Conservation (phyloP, 2,888 invertebrate species). For the Amphipoea lucens region DNA sequence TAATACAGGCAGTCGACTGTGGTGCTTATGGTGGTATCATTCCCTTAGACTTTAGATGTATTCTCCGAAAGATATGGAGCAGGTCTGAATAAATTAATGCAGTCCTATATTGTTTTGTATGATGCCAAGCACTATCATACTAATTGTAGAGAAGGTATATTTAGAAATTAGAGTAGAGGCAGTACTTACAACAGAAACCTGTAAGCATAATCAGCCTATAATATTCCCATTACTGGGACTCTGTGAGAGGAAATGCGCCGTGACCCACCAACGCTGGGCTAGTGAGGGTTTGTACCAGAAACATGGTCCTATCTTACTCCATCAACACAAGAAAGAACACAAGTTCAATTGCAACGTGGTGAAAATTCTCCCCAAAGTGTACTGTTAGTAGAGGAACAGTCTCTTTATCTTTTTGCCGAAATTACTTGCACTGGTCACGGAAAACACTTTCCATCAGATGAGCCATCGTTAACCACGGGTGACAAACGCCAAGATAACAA, state of each 20-base stretch:
- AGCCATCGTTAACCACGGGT: background rate
- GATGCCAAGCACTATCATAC: background rate
- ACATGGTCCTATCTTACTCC: background rate
- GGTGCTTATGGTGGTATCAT: conserved; percentile 34
- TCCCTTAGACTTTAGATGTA: background rate
- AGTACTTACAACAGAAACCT: background rate
- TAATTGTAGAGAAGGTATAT: background rate
- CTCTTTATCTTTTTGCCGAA: background rate
- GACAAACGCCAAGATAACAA: background rate
- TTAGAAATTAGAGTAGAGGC: background rate
- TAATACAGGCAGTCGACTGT: conserved; percentile 13
- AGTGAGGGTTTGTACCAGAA: background rate
- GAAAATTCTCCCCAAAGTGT: background rate
- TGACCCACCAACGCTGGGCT: background rate
- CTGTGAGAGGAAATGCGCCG: background rate
- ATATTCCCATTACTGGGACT: background rate
- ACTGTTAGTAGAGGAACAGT: background rate
- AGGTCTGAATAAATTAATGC: too few relatives aligned
- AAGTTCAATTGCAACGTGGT: background rate
- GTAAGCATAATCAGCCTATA: background rate
- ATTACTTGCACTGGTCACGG: too few relatives aligned
- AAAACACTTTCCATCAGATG: background rate
- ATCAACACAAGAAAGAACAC: background rate
- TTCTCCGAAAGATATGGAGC: background rate
- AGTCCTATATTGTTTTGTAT: background rate